A percentile compares a stretch with the other conserved stretches of the same genome.
phyloP scores from a whole-genome alignment of 2,888 invertebrate genomes.

The Eucriotettix oculatus region DNA sequence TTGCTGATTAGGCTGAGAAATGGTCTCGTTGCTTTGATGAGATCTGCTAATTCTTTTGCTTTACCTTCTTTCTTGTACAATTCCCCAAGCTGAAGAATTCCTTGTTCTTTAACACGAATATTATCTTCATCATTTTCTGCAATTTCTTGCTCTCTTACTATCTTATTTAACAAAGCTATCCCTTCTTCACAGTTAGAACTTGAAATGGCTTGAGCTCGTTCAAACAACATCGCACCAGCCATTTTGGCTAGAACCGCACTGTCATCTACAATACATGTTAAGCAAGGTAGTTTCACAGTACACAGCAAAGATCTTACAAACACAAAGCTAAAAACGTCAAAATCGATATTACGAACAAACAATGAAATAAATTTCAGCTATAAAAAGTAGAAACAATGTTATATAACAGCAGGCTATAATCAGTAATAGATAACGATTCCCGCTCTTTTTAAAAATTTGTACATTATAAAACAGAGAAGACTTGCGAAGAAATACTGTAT shows the following conservation, averaged over 20 bases:
- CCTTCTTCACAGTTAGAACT: conserved; percentile 59
- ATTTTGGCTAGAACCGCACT: conserved; percentile 38
- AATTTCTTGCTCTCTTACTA: conserved; percentile 58
- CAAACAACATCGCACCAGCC: conserved; percentile 84
- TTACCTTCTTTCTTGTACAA: conserved; percentile 85
- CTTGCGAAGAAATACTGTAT: no score
- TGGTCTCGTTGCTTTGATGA: conserved; percentile 89
- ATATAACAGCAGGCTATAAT: no score
- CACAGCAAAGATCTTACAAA: no score
- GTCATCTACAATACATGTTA: conserved; percentile 21
- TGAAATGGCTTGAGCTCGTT: conserved; percentile 62
- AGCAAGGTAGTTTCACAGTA: no score
- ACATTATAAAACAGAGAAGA: no score
- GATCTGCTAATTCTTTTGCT: conserved; percentile 77
- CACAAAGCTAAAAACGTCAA: no score
- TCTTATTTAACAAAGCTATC: conserved; percentile 55
- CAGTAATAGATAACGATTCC: no score
- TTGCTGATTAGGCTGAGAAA: conserved; percentile 92
- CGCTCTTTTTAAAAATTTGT: no score
- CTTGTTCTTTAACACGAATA: conserved; percentile 82
- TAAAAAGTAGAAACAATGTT: no score
- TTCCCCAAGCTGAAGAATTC: conserved; percentile 82
- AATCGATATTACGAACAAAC: no score
- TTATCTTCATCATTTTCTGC: conserved; percentile 77
- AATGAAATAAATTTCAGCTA: no score